phyloP scores from a whole-genome alignment of 2,797 vertebrate genomes.

The Euphonia xanthogaster region DNA sequence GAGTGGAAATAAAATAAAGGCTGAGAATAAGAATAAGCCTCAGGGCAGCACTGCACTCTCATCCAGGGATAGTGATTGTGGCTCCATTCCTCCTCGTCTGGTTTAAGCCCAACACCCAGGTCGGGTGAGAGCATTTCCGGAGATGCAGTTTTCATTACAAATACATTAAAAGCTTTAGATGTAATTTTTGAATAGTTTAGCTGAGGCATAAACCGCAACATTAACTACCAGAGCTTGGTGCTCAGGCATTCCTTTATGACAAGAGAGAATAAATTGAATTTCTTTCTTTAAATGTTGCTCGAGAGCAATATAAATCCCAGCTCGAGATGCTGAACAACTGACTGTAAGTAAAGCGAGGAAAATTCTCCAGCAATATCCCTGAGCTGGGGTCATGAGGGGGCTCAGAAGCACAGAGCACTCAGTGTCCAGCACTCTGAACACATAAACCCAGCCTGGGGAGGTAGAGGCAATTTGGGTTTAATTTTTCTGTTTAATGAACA shows the following conservation, averaged over 20 bases:
- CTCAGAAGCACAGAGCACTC: not conserved
- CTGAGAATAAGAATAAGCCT: slow-evolving; percentile 6
- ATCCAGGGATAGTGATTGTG: not conserved
- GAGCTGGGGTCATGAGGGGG: not conserved
- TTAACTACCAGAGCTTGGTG: slow-evolving; percentile 27
- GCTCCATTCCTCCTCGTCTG: not conserved
- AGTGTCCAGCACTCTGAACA: not conserved
- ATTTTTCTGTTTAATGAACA: not conserved
- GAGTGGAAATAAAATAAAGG: not conserved
- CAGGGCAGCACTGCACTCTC: not conserved
- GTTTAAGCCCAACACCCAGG: not conserved
- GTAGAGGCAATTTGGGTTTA: not conserved
- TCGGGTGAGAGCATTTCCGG: not conserved
- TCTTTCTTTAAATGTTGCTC: slow-evolving; percentile 30
- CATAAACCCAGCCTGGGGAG: not conserved
- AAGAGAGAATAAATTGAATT: slow-evolving; percentile 41
- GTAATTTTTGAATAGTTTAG: slow-evolving; percentile 42
- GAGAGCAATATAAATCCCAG: slow-evolving; percentile 22
- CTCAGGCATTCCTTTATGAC: slow-evolving; percentile 2
- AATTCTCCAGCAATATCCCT: not conserved
- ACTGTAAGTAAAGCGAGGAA: not conserved
- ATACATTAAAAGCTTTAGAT: slow-evolving; percentile 18
- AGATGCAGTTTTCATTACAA: slow-evolving; percentile 6
- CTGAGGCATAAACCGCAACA: slow-evolving; percentile 29
- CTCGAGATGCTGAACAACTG: not conserved